A percentile compares a stretch with the other conserved stretches of the same genome.
These are phyloP conservation scores for Peromyscus polionotus DNA, from an alignment of 2,113 vertebrate genomes.

Conservation along the genomic window DNA sequence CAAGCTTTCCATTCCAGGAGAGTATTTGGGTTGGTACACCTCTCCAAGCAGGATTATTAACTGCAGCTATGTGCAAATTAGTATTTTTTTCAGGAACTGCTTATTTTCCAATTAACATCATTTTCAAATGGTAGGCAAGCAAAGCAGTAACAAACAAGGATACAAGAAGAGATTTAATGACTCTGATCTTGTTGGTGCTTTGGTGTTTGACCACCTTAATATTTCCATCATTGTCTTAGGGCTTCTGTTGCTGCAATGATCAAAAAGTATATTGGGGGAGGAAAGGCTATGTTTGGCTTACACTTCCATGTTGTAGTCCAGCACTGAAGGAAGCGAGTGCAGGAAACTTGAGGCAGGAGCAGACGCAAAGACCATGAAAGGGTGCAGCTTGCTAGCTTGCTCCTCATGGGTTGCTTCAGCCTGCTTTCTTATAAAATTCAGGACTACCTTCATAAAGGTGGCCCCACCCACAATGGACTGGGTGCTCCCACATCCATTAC, in stretches of 20 bases:
- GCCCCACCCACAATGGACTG: background rate
- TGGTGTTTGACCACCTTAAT: background rate
- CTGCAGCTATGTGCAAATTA: constrained; percentile 82
- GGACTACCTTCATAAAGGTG: background rate
- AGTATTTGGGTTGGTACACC: constrained; percentile 70
- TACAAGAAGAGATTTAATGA: background rate
- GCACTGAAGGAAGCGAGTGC: background rate
- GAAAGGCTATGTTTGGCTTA: background rate
- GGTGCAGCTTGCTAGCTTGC: background rate
- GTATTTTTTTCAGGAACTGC: constrained; percentile 83
- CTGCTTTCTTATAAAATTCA: background rate
- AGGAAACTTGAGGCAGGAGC: background rate
- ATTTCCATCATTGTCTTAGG: background rate
- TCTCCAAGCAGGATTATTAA: constrained; percentile 75
- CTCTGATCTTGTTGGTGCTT: background rate
- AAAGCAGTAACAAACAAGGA: constrained; percentile 37
- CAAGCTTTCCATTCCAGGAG: constrained; percentile 75
- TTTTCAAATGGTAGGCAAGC: constrained; percentile 78
- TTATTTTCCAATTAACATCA: constrained; percentile 81
- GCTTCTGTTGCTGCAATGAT: background rate
- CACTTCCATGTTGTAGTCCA: background rate
- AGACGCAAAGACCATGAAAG: no score
- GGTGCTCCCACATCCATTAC: background rate
- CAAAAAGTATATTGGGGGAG: no score
- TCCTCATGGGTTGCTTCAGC: no score